These are phyloP conservation scores for Strigamia crassipes DNA, from an alignment of 2,888 invertebrate species.

Conservation along the genomic window DNA sequence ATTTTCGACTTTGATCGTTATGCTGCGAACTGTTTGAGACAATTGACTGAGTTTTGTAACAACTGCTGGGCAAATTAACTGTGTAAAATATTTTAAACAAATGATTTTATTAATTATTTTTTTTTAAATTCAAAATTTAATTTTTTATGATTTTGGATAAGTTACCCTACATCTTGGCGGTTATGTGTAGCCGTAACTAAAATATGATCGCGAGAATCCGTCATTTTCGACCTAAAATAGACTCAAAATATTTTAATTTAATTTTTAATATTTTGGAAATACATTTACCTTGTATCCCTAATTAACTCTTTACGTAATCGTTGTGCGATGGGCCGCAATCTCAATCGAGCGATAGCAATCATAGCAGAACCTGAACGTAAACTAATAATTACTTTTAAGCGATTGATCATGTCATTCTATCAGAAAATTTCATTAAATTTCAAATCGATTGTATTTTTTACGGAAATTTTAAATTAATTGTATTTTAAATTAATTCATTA, in stretches of 20 bases:
- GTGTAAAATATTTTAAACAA: neutral
- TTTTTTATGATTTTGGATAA: neutral
- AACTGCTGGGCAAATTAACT: conserved; percentile 26
- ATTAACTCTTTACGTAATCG: neutral
- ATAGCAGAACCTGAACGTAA: neutral
- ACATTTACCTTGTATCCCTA: neutral
- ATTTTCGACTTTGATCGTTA: conserved; percentile 1
- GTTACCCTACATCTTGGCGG: conserved; percentile 8
- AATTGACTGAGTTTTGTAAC: neutral
- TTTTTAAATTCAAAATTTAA: neutral
- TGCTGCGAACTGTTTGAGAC: neutral
- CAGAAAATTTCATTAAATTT: too few relatives aligned
- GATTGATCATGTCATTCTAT: too few relatives aligned
- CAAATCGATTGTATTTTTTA: too few relatives aligned
- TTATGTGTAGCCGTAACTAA: neutral
- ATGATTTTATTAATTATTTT: neutral
- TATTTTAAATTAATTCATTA: too few relatives aligned
- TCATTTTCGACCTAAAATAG: conserved; percentile 5
- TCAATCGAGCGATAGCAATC: too few relatives aligned
- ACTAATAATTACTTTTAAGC: too few relatives aligned
- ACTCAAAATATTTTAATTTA: neutral
- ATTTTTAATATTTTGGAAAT: neutral
- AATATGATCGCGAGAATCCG: conserved; percentile 25
- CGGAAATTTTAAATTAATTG: too few relatives aligned
- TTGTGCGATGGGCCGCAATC: neutral